Base-by-base conservation (phyloP, 2,888 invertebrate genomes). In the Schrankia costaestrigalis region DNA sequence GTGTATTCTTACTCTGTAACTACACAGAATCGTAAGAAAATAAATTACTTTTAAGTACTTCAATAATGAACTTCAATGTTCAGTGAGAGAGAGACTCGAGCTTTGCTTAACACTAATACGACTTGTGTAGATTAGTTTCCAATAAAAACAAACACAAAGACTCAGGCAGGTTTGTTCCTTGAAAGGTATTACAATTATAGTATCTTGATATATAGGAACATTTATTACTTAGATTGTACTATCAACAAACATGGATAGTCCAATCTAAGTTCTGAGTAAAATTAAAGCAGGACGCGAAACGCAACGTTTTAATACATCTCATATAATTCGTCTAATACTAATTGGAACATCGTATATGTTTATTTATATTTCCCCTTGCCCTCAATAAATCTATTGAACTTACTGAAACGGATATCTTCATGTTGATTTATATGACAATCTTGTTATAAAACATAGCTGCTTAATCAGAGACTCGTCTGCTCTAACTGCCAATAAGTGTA, bases 131-230 rank as follows among this genome's bases (percentile, higher is more conserved):
- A n/a, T n/a, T n/a, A n/a, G n/a, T n/a, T n/a, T n/a, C n/a, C n/a
- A n/a, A n/a, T n/a, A n/a, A n/a, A n/a, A n/a, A n/a, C n/a, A n/a
- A n/a, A n/a, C n/a, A n/a, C n/a, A n/a, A n/a, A n/a, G n/a, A n/a
- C n/a, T n/a, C n/a, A n/a, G n/a, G n/a, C n/a, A n/a, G n/a, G 48
- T 55, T 45, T 42, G 46, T 49, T 31, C 31, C 34, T 42, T 47
- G 57, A 57, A 60, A 59, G 46, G 42, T 41, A 52, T 48, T 46
- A 46, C 35, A 44, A 49, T 46, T 44, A 50, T 37, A 39, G 39
- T 21, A 39, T 34, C 41, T 44, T 42, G 35, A 46, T 46, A 25
- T 15, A 41, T 36, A 41, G 25, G 35, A 15, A 35, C 38, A 25
- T 52, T 56, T 53, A 56, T 45, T 37, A 35, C 36, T 26, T 35